Evolutionary conservation across 2,113 vertebrate genomes (phyloP).

Genomic region (Myotis brandtii): DNA sequence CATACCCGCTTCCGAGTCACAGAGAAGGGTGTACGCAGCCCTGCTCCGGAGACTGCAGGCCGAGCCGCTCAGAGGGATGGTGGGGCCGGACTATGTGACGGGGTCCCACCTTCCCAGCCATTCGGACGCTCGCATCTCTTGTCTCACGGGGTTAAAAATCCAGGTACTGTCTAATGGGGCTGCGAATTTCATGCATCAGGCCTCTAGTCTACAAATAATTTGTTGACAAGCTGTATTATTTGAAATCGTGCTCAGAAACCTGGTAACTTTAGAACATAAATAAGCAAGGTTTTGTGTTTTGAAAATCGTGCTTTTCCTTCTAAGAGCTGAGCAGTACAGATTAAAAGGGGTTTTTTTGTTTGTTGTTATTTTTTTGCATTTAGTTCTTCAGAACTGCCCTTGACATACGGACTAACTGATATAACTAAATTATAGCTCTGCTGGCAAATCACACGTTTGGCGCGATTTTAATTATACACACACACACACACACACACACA

Average conservation of each 20-base stretch:
- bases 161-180: conserved; percentile 87
- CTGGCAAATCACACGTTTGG: neutral
- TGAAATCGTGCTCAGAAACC: neutral
- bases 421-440: neutral
- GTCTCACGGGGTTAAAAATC: conserved; percentile 95
- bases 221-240: neutral
- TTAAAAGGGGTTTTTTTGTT: neutral
- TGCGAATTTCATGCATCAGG: too few species aligned
- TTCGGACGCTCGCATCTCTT: conserved; percentile 94
- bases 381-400: neutral
- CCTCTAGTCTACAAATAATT: neutral
- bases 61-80: conserved; percentile 87
- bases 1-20: conserved; percentile 89
- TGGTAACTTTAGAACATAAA: neutral
- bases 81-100: conserved; percentile 93
- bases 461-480: neutral
- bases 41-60: conserved; percentile 88
- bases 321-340: neutral
- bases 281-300: neutral
- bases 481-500: neutral
- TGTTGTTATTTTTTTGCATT: neutral
- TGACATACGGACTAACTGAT: neutral
- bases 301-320: neutral
- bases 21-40: conserved; percentile 86
- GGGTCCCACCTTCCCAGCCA: conserved; percentile 98